These are phyloP conservation scores for Haliclona indistincta DNA, from an alignment of 37 sponge, comb jelly and placozoan genomes.

Conservation along the genomic window DNA sequence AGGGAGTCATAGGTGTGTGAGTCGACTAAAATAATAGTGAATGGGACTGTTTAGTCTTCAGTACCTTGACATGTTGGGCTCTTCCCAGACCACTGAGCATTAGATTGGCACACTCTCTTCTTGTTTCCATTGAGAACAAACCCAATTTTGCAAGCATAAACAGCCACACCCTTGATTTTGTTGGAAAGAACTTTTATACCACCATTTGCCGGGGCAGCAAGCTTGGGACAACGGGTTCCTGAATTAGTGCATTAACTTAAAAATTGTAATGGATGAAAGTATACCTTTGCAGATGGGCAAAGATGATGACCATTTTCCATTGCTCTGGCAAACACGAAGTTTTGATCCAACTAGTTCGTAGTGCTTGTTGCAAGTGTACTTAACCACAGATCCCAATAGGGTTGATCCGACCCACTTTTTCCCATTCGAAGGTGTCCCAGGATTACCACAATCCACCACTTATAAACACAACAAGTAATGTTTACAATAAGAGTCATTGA, in stretches of 20 bases:
- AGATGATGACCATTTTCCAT: slow-evolving; percentile 11
- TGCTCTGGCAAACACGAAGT: slow-evolving; percentile 1
- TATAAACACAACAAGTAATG: background rate
- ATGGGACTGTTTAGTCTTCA: too few species aligned
- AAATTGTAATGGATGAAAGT: slow-evolving; percentile 6
- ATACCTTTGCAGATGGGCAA: background rate
- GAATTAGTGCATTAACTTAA: background rate
- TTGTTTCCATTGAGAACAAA: background rate
- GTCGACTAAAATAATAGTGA: too few species aligned
- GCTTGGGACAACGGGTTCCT: background rate
- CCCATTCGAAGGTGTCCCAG: slow-evolving; percentile 21
- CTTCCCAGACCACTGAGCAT: background rate
- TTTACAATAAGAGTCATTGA: background rate
- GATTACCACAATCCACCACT: slow-evolving; percentile 39
- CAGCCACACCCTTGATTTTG: background rate
- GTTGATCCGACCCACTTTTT: slow-evolving; percentile 2
- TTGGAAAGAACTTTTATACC: background rate
- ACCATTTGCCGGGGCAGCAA: background rate
- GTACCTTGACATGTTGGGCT: slow-evolving; percentile 33
- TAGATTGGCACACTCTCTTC: background rate
- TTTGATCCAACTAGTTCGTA: slow-evolving; percentile 13
- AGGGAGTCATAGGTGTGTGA: too few species aligned
- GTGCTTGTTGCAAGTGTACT: slow-evolving; percentile 21
- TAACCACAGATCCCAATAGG: slow-evolving; percentile 12
- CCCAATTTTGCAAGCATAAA: background rate